Evolutionary conservation across 2,797 vertebrate species (phyloP), one percentile per base, ranked within the genome.

Genomic region (Eospalax fontanierii): DNA sequence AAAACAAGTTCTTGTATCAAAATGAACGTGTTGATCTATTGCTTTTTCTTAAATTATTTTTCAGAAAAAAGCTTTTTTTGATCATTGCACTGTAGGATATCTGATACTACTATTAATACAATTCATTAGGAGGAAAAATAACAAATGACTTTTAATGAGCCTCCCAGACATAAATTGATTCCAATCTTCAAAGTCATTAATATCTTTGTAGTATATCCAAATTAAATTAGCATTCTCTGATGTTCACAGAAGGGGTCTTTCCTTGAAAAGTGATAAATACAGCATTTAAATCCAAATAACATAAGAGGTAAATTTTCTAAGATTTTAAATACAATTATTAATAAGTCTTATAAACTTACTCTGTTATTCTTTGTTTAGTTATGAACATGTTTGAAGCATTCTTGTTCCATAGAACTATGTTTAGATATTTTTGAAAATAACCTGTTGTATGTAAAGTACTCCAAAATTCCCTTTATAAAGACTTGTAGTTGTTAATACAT

Each of bases 111-210:
- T 98, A 96, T 98, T 98, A 98, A 97, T 97, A 94, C 35, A 92
- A 95, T 97, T 98, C 96, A 98, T 98, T 98, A 98, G 95, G 78
- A 95, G 80, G 61, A 87, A 98, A 98, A 97, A 95, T 95, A 98
- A 97, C 93, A 97, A 97, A 98, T 98, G 93, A 96, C 50, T 96
- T 95, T 95, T 98, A 98, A 97, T 98, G 94, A 98, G 68, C 74
- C 50, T 96, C 95, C 96, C 65, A 98, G 97, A 90, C 90, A 97
- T 96, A 95, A 95, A 98, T 98, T 98, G 94, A 80, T 96, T 97
- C 95, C 95, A 95, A 95, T 97, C 68, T 93, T 35, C 59, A 83
- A 96, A 82, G 80, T 98, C 73, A 88, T 98, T 98, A 97, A 46
- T 98, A 95, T 93, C 90, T 97, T 91, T 96, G 92, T 94, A 89